Percentiles rank a stretch among this genome's conserved stretches.
These are phyloP conservation scores for Tetramorium alpestre DNA, from an alignment of 1,140 invertebrate species.

Conservation along the genomic window DNA sequence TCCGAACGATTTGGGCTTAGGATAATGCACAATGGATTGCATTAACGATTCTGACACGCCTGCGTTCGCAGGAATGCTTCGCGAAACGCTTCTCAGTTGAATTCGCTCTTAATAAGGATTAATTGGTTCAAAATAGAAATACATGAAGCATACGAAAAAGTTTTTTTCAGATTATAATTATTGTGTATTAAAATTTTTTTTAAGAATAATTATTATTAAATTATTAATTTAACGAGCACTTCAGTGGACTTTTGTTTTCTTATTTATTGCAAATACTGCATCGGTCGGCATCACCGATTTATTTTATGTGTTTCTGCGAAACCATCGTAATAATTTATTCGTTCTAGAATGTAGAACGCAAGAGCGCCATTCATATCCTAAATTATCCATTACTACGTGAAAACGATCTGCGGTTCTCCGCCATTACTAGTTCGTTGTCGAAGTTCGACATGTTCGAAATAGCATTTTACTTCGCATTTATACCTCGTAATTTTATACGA, in stretches of 20 bases:
- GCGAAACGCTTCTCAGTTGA: neutral
- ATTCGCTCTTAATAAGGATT: neutral
- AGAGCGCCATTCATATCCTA: neutral
- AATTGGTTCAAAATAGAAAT: neutral
- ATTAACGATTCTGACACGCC: neutral
- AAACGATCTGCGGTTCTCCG: conserved; percentile 25
- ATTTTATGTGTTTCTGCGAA: neutral
- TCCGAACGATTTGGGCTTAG: neutral
- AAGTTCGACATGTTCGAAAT: neutral
- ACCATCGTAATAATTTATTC: conserved; percentile 13
- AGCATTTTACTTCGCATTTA: neutral
- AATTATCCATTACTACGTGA: conserved; percentile 9
- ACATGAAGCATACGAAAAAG: neutral
- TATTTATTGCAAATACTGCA: neutral
- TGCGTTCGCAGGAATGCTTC: neutral
- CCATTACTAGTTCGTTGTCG: neutral
- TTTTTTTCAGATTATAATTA: neutral
- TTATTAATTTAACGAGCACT: neutral
- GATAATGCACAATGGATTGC: neutral
- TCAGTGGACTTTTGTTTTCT: neutral
- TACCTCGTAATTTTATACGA: neutral
- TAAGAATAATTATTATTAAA: neutral
- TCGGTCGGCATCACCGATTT: neutral
- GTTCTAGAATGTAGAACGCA: neutral
- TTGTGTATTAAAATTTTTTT: neutral